Conservation (phyloP, 2,113 vertebrate species). For the Carassius auratus region DNA sequence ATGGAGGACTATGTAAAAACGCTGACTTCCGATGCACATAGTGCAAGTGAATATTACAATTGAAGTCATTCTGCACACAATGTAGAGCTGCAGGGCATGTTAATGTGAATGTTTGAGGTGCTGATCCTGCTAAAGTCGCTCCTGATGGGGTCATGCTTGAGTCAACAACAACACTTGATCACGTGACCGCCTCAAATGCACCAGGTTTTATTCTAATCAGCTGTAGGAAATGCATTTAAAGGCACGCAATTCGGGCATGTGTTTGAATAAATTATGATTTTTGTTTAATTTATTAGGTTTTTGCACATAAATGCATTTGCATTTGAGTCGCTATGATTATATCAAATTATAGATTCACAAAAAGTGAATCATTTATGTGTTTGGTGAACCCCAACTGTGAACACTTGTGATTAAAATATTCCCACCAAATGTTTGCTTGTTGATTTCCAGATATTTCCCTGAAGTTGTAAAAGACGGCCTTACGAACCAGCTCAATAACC, state of each 20-base stretch:
- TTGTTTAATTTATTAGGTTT: background rate
- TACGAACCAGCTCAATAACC: conserved; percentile 96
- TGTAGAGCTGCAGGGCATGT: background rate
- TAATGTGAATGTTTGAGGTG: conserved; percentile 9
- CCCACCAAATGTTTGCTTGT: background rate
- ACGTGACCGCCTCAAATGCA: background rate
- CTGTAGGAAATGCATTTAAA: background rate
- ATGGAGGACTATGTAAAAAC: background rate
- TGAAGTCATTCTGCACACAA: background rate
- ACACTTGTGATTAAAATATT: background rate
- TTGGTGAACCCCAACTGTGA: background rate
- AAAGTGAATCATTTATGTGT: conserved; percentile 8
- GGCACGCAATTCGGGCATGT: no score
- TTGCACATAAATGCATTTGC: background rate
- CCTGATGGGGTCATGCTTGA: background rate
- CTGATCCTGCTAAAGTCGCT: conserved; percentile 13
- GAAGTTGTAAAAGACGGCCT: conserved; percentile 96
- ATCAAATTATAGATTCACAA: background rate
- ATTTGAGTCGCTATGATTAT: background rate
- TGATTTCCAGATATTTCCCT: conserved; percentile 85
- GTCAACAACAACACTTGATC: background rate
- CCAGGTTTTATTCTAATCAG: background rate
- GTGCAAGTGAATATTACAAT: conserved; percentile 9
- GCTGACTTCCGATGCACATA: background rate
- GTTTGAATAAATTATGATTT: background rate